phyloP scores from a whole-genome alignment of 2,888 invertebrate genomes.

The Luperina nickerlii region DNA sequence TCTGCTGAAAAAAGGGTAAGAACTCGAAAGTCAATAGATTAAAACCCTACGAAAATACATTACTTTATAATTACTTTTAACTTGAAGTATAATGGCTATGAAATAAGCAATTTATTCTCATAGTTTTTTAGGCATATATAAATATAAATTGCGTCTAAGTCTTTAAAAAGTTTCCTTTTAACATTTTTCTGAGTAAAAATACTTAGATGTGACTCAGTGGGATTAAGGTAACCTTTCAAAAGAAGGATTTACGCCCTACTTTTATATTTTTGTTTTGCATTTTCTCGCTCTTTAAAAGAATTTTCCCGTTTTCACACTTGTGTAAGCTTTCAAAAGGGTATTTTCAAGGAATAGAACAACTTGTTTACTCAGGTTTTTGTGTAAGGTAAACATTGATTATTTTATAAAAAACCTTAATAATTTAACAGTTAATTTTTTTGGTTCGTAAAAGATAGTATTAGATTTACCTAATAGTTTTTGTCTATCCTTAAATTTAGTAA shows the following conservation, averaged over 20 bases:
- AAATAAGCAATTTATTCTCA: background rate
- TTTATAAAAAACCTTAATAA: too few species aligned
- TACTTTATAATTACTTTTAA: slow-evolving; percentile 10
- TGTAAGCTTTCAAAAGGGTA: background rate
- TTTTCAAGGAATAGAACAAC: background rate
- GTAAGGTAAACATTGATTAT: background rate
- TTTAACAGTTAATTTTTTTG: background rate
- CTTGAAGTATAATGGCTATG: background rate
- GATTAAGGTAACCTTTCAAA: slow-evolving; percentile 18
- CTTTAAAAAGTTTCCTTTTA: background rate
- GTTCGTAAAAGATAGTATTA: background rate
- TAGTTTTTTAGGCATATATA: background rate
- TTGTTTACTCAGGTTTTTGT: background rate
- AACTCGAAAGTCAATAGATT: slow-evolving; percentile 6
- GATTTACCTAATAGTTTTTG: too few species aligned
- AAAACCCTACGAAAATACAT: background rate
- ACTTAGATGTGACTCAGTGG: background rate
- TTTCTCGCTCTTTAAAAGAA: background rate
- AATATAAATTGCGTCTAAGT: background rate
- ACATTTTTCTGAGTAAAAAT: background rate
- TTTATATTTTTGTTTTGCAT: slow-evolving; percentile 8
- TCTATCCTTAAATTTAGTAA: background rate
- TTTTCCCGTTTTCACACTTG: background rate
- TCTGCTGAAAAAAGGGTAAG: background rate
- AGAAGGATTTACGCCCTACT: slow-evolving; percentile 20